These are phyloP conservation scores for Agrilus cyanescens DNA, from an alignment of 2,888 invertebrate genomes.

Conservation along the genomic window DNA sequence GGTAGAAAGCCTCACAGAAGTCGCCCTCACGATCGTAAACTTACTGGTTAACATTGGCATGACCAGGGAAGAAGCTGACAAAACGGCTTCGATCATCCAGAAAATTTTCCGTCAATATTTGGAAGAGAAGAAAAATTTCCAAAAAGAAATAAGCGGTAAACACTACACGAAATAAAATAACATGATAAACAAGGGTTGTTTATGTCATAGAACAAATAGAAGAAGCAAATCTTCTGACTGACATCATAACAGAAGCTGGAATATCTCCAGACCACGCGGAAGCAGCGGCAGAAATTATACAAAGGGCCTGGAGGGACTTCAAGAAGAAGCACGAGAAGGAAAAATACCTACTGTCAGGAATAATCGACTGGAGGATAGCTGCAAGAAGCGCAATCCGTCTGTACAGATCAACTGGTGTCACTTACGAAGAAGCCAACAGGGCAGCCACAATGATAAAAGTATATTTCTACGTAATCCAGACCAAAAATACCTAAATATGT, in stretches of 20 bases:
- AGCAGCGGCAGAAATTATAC: constrained; percentile 21
- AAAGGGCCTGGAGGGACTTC: constrained; percentile 26
- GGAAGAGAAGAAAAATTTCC: constrained; percentile 5
- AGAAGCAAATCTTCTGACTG: constrained; percentile 21
- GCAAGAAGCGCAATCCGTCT: constrained; percentile 30
- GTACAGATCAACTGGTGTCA: constrained; percentile 30
- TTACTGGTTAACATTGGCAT: constrained; percentile 27
- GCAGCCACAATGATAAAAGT: constrained; percentile 34
- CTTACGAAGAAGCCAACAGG: constrained; percentile 30
- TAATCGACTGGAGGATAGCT: constrained; percentile 34
- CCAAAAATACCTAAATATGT: background rate
- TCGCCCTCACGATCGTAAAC: constrained; percentile 26
- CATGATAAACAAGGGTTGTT: too few species aligned
- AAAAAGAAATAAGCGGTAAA: background rate
- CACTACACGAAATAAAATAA: too few species aligned
- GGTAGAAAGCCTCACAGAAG: constrained; percentile 29
- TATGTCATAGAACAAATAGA: constrained; percentile 12
- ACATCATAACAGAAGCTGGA: constrained; percentile 22
- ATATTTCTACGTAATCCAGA: background rate
- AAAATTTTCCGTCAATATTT: constrained; percentile 21
- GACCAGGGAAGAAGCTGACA: constrained; percentile 26
- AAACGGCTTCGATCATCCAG: constrained; percentile 27
- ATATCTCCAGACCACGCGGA: constrained; percentile 13
- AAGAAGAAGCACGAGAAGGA: constrained; percentile 22
- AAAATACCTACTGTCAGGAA: constrained; percentile 25